A percentile compares a stretch with the other conserved stretches of the same genome.
Conservation (phyloP, 2,797 vertebrate species). For the Ctenopoma multispine region DNA sequence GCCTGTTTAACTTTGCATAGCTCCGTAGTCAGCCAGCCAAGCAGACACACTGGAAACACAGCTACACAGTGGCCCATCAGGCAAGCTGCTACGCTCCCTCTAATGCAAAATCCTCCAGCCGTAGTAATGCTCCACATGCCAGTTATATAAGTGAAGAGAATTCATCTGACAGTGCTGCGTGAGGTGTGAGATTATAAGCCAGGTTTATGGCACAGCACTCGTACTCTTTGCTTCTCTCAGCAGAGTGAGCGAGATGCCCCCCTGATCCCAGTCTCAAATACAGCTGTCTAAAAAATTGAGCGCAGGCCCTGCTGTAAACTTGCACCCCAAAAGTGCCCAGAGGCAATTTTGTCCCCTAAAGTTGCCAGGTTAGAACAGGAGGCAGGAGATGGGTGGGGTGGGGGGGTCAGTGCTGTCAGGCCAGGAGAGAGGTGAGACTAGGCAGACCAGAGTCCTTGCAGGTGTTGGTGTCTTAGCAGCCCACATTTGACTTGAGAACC, state of each 20-base stretch:
- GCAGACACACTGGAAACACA: slow-evolving; percentile 51
- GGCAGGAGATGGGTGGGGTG: slow-evolving; percentile 10
- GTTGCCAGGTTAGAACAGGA: slow-evolving; percentile 49
- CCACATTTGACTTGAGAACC: slow-evolving; percentile 55
- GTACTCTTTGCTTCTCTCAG: slow-evolving; percentile 31
- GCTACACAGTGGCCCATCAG: slow-evolving; percentile 30
- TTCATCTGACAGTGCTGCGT: slow-evolving; percentile 51
- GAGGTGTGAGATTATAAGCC: slow-evolving; percentile 71
- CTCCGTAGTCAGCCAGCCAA: slow-evolving; percentile 44
- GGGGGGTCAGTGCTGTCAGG: slow-evolving; percentile 26
- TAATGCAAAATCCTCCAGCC: slow-evolving; percentile 46
- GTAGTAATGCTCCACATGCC: slow-evolving; percentile 47
- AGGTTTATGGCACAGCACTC: slow-evolving; percentile 49
- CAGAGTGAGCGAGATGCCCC: slow-evolving; percentile 34
- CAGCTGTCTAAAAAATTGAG: slow-evolving; percentile 55
- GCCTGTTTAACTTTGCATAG: slow-evolving; percentile 68
- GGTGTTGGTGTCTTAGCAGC: slow-evolving; percentile 34
- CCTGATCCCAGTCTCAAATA: slow-evolving; percentile 41
- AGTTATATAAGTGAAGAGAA: slow-evolving; percentile 71
- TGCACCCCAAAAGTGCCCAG: slow-evolving; percentile 41
- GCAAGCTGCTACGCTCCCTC: slow-evolving; percentile 14
- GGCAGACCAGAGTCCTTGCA: slow-evolving; percentile 50
- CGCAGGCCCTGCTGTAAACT: slow-evolving; percentile 29
- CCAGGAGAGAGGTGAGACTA: slow-evolving; percentile 50
- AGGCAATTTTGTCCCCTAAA: slow-evolving; percentile 59